These are phyloP conservation scores for Pollicipes pollicipes DNA, from an alignment of 1,140 invertebrate species.

Conservation along the genomic window DNA sequence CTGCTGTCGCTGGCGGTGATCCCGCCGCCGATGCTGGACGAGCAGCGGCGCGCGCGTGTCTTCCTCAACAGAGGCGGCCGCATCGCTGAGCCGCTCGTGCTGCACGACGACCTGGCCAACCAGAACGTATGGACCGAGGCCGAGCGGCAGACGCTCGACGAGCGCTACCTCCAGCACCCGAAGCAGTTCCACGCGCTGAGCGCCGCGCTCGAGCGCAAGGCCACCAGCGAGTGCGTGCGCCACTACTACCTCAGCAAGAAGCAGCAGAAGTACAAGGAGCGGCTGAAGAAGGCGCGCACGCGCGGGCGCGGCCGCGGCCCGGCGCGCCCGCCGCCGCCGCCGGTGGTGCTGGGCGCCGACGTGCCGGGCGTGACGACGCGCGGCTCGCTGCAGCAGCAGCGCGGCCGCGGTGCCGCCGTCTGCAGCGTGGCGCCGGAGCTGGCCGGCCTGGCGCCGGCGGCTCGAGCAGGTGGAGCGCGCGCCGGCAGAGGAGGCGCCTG, in stretches of 20 bases:
- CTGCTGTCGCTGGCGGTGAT: constrained; percentile 92
- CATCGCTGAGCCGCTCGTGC: constrained; percentile 65
- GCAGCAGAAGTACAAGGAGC: constrained; percentile 88
- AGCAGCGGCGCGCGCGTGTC: constrained; percentile 22
- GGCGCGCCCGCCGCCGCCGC: too few species aligned
- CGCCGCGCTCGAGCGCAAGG: constrained; percentile 78
- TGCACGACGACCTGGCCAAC: constrained; percentile 66
- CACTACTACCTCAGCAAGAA: constrained; percentile 97
- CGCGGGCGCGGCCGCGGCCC: constrained; percentile 23
- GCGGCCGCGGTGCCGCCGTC: too few species aligned
- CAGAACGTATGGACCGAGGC: constrained; percentile 78
- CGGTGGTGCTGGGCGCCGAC: too few species aligned
- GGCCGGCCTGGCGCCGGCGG: too few species aligned
- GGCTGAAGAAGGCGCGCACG: constrained; percentile 67
- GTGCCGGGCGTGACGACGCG: too few species aligned
- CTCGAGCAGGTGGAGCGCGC: too few species aligned
- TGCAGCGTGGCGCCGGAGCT: too few species aligned
- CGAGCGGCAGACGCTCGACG: constrained; percentile 55
- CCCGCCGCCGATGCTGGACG: constrained; percentile 65
- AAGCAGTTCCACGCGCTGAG: constrained; percentile 92
- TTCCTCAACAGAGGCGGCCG: constrained; percentile 77
- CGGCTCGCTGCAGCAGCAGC: too few species aligned
- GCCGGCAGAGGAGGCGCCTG: too few species aligned
- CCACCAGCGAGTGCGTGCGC: constrained; percentile 75
- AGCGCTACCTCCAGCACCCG: constrained; percentile 93